Evolutionary conservation across 2,113 vertebrate species (phyloP).

Genomic region (Sapajus apella): DNA sequence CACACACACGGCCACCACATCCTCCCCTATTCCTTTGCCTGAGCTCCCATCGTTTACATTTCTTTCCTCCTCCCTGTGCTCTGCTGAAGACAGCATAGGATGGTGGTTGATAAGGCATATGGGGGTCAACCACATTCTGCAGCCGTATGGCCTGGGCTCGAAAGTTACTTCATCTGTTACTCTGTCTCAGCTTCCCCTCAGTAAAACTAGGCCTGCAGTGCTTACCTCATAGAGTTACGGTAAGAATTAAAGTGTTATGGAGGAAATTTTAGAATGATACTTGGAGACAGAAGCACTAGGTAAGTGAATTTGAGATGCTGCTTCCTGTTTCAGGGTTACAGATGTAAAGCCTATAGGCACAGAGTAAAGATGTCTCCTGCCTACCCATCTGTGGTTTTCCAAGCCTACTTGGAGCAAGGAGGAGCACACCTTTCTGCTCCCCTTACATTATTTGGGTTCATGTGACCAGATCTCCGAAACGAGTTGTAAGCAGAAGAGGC

Average conservation of each 20-base stretch:
- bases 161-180: not conserved
- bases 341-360: no score
- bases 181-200: not conserved
- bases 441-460: not conserved
- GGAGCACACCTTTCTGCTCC: not conserved
- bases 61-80: not conserved
- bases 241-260: no score
- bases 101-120: not conserved
- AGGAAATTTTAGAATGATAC: fast-evolving
- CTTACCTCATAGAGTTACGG: no score
- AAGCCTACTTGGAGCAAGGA: not conserved
- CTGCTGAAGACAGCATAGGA: not conserved
- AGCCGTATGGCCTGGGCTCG: not conserved
- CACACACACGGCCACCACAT: not conserved
- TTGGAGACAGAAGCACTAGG: fast-evolving
- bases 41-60: not conserved
- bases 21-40: not conserved
- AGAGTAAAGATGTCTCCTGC: fast-evolving
- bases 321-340: no score
- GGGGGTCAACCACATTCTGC: not conserved
- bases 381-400: not conserved
- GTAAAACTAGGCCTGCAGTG: not conserved
- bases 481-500: not conserved
- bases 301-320: not conserved
- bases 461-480: not conserved